Base-by-base conservation (phyloP, 2,797 vertebrate species). In the Chanos chanos region DNA sequence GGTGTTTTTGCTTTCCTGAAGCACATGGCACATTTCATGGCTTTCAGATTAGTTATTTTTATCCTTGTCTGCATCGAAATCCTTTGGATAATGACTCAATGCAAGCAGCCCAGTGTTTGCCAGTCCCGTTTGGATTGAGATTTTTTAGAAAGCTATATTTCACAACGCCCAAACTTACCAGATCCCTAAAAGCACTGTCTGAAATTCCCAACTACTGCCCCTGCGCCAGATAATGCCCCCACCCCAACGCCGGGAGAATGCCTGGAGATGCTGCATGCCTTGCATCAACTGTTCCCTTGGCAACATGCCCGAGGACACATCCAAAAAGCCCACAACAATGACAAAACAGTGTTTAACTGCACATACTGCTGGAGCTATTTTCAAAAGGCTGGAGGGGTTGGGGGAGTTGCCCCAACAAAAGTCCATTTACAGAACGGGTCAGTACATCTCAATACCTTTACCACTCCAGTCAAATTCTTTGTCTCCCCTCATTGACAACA, bases 381-480 rank as follows among this genome's bases (percentile, higher is more conserved):
- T 75, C 70, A 54, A 78, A 80, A 82, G 67, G 56, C 58, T 51
- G 31, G 61, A 40, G 61, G 74, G 68, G 58, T 15, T 77, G 77
- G 78, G 79, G 70, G 31, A 51, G 73, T 66, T 31, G 39, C 41
- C 40, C 71, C 68, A 71, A 80, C 85, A 84, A 86, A 84, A 85
- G 87, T 85, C 76, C 68, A 76, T 85, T 89, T 87, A 88, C 87
- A 86, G 88, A 87, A 81, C 65, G 88, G 88, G 86, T 91, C 89
- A 90, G 80, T 84, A 83, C 85, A 80, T 86, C 83, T 86, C 84
- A 90, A 91, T 86, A 85, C 77, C 83, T 89, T 88, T 86, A 87
- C 78, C 77, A 71, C 85, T 82, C 10, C 76, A 84, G 83, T 87
- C 87, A 81, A 82, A 84, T 83, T 82, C 88, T 90, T 89, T 90